A percentile compares a stretch with the other conserved stretches of the same genome.
phyloP scores from a whole-genome alignment of 2,888 invertebrate genomes.

The Drosophila tanythrix region DNA sequence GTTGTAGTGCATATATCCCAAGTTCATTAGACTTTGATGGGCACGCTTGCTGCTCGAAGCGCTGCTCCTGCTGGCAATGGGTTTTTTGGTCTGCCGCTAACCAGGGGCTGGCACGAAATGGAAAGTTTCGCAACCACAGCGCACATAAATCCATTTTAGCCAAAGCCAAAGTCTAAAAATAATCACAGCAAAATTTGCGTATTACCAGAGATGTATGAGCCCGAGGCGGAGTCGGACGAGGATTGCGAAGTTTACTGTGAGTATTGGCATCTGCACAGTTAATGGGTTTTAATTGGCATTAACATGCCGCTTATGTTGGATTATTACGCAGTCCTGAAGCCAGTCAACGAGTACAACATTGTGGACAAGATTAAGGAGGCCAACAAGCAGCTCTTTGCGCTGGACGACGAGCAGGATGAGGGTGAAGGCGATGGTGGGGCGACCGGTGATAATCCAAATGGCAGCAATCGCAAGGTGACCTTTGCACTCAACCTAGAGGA shows the following conservation, averaged over 20 bases:
- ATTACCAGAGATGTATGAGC: constrained; percentile 77
- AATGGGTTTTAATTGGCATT: constrained; percentile 7
- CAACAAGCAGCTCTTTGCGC: constrained; percentile 85
- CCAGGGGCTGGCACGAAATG: constrained; percentile 63
- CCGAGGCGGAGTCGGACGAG: constrained; percentile 84
- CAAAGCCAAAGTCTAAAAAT: constrained; percentile 48
- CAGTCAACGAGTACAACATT: constrained; percentile 86
- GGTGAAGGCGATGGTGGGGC: constrained; percentile 32
- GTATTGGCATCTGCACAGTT: constrained; percentile 45
- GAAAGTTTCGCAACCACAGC: constrained; percentile 55
- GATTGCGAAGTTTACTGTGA: constrained; percentile 85
- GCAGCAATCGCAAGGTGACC: constrained; percentile 84
- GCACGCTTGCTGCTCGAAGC: constrained; percentile 28
- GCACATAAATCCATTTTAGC: constrained; percentile 57
- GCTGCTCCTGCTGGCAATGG: constrained; percentile 25
- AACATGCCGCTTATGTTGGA: constrained; percentile 64
- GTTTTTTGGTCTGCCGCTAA: constrained; percentile 4
- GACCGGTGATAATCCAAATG: background rate
- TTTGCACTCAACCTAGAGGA: constrained; percentile 86
- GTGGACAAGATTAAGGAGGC: constrained; percentile 86
- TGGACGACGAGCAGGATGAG: constrained; percentile 42
- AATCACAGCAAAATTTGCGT: constrained; percentile 42
- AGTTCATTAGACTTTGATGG: constrained; percentile 76
- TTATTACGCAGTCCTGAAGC: constrained; percentile 81
- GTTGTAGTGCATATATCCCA: constrained; percentile 26